Evolutionary conservation across 1,140 invertebrate species (phyloP), one percentile per base, ranked within the genome.

Genomic region (Pogonognathellus flavescens): DNA sequence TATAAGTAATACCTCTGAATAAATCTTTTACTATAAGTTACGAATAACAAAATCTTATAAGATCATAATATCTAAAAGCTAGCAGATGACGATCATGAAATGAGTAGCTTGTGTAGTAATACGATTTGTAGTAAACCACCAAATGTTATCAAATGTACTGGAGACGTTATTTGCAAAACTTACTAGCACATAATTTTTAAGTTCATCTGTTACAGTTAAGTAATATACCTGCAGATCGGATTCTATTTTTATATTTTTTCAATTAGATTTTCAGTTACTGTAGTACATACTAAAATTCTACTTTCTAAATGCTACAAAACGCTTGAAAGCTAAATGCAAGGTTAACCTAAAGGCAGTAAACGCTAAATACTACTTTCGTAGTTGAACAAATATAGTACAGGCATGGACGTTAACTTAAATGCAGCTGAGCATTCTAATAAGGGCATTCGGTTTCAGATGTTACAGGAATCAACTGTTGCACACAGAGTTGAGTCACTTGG

Each of bases 381-480:
- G 31, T 49, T 76, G 70, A 76, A 76, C 70, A 76, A 76, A 76
- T 76, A 76, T 76, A 50, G 70, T 76, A 76, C 70, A 76, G 70
- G 70, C 59, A 62, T 76, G 70, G 41, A 76, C 31, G n/a, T 16
- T 76, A 76, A 76, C 70, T 76, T 76, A 76, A 57, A 76, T 76
- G 70, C 70, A 76, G 25, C 41, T 76, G 55, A 81, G 55, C 80
- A 55, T 81, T 81, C 80, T 81, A 81, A 81, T 81, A 81, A 81
- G 80, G 80, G 80, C 53, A 81, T 81, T 81, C 80, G 80, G 70
- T 81, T 81, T 53, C 80, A 81, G 55, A 81, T 81, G 80, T 59
- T 81, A 81, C 52, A 57, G 80, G 80, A 53, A 57, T 81, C 52
- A 55, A 81, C 50, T 55, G 80, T 22, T 22, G 14, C 52, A 76